These are phyloP conservation scores for Physella acuta DNA, from an alignment of 1,140 invertebrate genomes.

Conservation along the genomic window DNA sequence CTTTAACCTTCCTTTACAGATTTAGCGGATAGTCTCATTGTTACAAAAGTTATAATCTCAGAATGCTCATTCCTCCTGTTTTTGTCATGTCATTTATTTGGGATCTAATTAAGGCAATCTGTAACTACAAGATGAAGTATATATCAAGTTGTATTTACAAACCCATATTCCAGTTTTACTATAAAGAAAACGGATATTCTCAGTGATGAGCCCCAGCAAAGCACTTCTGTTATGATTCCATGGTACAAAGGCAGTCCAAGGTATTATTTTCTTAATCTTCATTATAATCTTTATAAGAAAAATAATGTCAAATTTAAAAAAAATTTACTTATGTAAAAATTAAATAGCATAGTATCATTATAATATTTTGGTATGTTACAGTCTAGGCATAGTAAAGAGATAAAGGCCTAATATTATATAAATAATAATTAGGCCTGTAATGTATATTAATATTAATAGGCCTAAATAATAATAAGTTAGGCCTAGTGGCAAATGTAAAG, in stretches of 20 bases:
- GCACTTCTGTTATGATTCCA: not conserved
- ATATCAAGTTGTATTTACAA: not conserved
- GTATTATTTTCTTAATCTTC: not conserved
- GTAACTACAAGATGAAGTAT: not conserved
- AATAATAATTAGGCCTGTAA: no score
- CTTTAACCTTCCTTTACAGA: not conserved
- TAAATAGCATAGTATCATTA: not conserved
- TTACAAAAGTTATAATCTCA: not conserved
- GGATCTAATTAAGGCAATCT: not conserved
- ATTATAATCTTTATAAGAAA: not conserved
- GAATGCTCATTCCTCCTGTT: not conserved
- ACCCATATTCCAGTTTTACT: constrained; percentile 36
- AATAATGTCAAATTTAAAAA: not conserved
- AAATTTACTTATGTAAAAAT: not conserved
- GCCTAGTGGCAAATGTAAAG: no score
- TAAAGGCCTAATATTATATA: no score
- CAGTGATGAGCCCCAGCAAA: not conserved
- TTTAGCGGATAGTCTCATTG: not conserved
- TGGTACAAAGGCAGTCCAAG: not conserved
- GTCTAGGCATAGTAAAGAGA: no score
- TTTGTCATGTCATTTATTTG: not conserved
- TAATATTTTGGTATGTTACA: no score
- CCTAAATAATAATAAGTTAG: no score
- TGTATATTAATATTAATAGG: no score
- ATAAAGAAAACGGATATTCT: constrained; percentile 17